These are phyloP conservation scores for Hemithea aestivaria DNA, from an alignment of 2,888 invertebrate species.

Conservation along the genomic window DNA sequence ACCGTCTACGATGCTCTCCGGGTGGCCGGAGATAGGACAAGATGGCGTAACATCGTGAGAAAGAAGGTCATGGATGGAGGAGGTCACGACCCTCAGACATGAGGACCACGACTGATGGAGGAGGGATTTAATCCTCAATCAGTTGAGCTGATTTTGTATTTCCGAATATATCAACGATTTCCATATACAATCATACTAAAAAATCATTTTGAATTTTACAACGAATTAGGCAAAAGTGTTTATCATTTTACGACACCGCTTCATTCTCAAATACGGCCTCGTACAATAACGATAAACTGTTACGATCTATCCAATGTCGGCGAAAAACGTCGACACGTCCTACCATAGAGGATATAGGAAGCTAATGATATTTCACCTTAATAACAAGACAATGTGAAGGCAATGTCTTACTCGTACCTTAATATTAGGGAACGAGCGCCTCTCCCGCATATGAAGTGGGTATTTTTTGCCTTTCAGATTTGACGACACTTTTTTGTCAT, in stretches of 20 bases:
- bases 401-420: slow-evolving; percentile 23
- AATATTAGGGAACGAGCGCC: slow-evolving; percentile 16
- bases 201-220: no score
- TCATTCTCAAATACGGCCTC: slow-evolving; percentile 57
- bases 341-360: slow-evolving; percentile 38
- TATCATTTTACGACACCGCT: slow-evolving; percentile 51
- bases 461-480: slow-evolving; percentile 20
- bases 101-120: no score
- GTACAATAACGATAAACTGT: slow-evolving; percentile 67
- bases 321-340: slow-evolving; percentile 54
- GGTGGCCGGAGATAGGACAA: no score
- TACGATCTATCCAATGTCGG: slow-evolving; percentile 46
- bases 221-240: slow-evolving; percentile 7
- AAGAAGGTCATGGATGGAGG: no score
- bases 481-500: slow-evolving; percentile 12
- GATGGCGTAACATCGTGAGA: no score
- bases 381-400: slow-evolving; percentile 38
- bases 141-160: no score
- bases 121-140: no score
- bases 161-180: no score
- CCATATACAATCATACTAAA: no score
- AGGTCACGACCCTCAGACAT: no score
- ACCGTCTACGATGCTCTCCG: no score
- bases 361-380: slow-evolving; percentile 56
- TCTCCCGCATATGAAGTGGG: slow-evolving; percentile 18